Evolutionary conservation across 1,140 invertebrate species (phyloP), one percentile per base, ranked within the genome.

Genomic region (Cryptotermes secundus): DNA sequence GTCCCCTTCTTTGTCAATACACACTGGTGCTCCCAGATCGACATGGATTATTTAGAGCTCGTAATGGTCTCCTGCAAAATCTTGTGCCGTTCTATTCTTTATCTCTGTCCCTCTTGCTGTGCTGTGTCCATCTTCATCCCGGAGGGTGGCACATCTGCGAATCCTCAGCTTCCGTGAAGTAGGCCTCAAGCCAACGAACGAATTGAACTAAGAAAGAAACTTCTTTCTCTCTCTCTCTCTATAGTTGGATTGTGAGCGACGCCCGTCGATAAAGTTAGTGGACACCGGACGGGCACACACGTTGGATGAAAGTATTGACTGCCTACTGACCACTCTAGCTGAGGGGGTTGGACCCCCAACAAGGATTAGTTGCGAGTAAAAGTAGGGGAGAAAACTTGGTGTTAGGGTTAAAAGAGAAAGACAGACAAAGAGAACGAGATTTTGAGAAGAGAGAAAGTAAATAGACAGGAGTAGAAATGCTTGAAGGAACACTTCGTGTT

Each of bases 31-130:
- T 49, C n/a, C 59, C 59, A 31, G 59, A 12, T 16, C 83, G 59
- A 31, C 83, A 83, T 83, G 83, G 83, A 83, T 83, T 83, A 83
- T 83, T 83, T 83, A 83, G 72, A 83, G 72, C 34, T 83, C 83
- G 83, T 83, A 83, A 83, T 83, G 83, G 83, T 79, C 42, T 79
- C 83, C 83, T 72, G 19, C 38, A 72, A 83, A 83, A 83, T 83
- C 83, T 83, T 83, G 59, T 83, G 34, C 83, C 79, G 79, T 59
- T 83, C 83, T 49, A n/a, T 59, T 38, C 72, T 83, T 83, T 83
- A 14, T 83, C 42, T 83, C 72, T 45, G 24, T 72, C 59, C 9
- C 59, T 65, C 34, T 83, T 65, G 10, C 82, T 79, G 34, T 7
- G 19, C 34, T 83, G n/a, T 38, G 38, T 83, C 31, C 72, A 35